Evolutionary conservation across 2,888 invertebrate species (phyloP), one percentile per base, ranked within the genome.

Genomic region (Chaetogeoica ovagalla): DNA sequence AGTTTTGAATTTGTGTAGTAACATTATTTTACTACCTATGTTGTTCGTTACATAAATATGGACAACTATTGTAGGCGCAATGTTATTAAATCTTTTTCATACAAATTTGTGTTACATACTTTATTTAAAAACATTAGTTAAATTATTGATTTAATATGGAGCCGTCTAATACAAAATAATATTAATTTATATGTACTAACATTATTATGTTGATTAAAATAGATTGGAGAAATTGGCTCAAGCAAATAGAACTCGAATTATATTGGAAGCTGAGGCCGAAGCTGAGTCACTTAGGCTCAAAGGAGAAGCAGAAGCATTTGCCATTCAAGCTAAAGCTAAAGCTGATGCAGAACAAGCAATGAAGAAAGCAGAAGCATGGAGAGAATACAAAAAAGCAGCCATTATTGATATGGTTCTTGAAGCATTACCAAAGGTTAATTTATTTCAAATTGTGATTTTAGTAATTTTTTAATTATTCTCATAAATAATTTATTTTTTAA

Each of bases 301-400:
- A 83, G 95, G 95, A 65, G 94, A 94, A 89, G 95, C 93, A 83
- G 97, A 92, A 87, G 97, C 98, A 0, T 97, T 90, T 86, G 96
- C 98, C 39, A 94, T 98, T 85, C 92, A 94, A 84, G 96, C 95
- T 0, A 96, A 96, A 87, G 98, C 97, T 0, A 94, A 91, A 84
- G 98, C 98, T 2, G 98, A 98, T 86, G 96, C 97, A 0, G 96
- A 96, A 86, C 97, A 97, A 88, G 97, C 98, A 95, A 91, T 94
- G 1, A 95, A 95, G 88, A 98, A 98, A 85, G 98, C 97, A 0
- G 97, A 97, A 84, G 98, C 98, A 21, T 98, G 94, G 93, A 94
- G 93, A 85, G 96, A 97, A 85, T 98, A 98, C 87, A 94, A 96
- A 83, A 95, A 94, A 74, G 96, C 97, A 55, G 96, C 97, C 17